Conservation (phyloP, 2,113 vertebrate species). For the Neogobius melanostomus region DNA sequence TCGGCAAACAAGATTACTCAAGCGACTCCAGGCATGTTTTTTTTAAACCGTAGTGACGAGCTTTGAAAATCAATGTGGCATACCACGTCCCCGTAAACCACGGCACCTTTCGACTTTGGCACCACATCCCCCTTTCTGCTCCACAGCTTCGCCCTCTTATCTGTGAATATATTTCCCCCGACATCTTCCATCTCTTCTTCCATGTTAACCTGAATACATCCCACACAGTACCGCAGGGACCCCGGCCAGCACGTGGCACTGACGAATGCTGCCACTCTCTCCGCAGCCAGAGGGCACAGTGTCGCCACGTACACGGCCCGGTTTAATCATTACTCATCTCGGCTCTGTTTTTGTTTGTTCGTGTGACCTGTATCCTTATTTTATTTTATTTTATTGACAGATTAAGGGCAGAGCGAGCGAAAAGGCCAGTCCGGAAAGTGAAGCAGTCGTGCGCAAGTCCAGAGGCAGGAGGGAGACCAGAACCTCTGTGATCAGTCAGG, state of each 20-base stretch:
- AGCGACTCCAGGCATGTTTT: too few species aligned
- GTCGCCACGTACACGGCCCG: neutral
- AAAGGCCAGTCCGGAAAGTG: slow-evolving; percentile 5
- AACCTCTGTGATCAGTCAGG: slow-evolving; percentile 67
- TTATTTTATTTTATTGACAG: neutral
- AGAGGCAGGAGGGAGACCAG: slow-evolving; percentile 21
- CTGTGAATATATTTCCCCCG: too few species aligned
- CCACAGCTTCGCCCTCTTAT: neutral
- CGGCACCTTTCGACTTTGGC: too few species aligned
- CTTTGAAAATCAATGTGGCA: too few species aligned
- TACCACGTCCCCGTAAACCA: too few species aligned
- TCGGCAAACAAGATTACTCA: too few species aligned
- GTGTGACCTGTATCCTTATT: too few species aligned
- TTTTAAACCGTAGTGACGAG: too few species aligned
- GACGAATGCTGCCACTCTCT: neutral
- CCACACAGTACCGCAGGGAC: neutral
- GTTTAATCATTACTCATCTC: neutral
- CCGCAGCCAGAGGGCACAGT: neutral
- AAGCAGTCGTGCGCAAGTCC: slow-evolving; percentile 4
- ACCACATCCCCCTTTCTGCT: neutral
- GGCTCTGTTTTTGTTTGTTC: neutral
- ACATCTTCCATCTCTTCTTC: neutral
- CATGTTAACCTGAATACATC: neutral
- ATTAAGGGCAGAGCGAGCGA: neutral
- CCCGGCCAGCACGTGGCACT: neutral